phyloP scores from a whole-genome alignment of 2,113 vertebrate genomes.

The Stictonetta naevosa region DNA sequence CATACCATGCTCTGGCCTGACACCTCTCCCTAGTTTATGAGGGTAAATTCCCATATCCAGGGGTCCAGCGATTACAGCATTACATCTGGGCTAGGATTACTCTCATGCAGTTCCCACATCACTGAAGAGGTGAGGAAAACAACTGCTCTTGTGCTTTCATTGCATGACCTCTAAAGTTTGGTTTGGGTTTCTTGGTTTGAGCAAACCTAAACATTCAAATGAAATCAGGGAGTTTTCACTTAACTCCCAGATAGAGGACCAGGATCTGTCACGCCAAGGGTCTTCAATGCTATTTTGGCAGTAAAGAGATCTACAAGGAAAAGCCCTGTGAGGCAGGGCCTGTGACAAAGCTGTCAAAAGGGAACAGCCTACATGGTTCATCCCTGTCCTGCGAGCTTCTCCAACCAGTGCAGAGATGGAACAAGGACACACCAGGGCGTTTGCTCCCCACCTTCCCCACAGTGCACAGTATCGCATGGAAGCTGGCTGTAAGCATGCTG shows the following conservation, averaged over 20 bases:
- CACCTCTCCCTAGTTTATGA: slow-evolving; percentile 60
- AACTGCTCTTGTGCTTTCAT: slow-evolving; percentile 39
- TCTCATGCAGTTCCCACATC: neutral
- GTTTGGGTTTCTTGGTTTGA: slow-evolving; percentile 31
- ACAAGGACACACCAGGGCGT: fast-evolving
- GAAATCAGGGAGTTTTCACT: neutral
- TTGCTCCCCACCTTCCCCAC: neutral
- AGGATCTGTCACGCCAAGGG: neutral
- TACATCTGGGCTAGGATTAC: slow-evolving; percentile 44
- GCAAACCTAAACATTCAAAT: neutral
- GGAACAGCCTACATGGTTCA: neutral
- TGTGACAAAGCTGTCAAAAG: neutral
- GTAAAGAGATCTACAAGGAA: slow-evolving; percentile 12
- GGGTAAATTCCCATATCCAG: slow-evolving; percentile 67
- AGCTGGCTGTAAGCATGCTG: fast-evolving
- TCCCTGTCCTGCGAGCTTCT: neutral
- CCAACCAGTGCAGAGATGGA: neutral
- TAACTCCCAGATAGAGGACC: slow-evolving; percentile 9
- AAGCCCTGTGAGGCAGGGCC: slow-evolving; percentile 14
- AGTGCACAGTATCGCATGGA: neutral
- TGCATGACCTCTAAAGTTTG: slow-evolving; percentile 23
- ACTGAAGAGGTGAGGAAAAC: slow-evolving; percentile 52
- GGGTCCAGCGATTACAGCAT: slow-evolving; percentile 27
- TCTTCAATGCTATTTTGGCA: neutral
- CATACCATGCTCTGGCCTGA: slow-evolving; percentile 55